A percentile compares a stretch with the other conserved stretches of the same genome.
Conservation (phyloP, 2,888 invertebrate genomes). For the Acanthoscelides obtectus region DNA sequence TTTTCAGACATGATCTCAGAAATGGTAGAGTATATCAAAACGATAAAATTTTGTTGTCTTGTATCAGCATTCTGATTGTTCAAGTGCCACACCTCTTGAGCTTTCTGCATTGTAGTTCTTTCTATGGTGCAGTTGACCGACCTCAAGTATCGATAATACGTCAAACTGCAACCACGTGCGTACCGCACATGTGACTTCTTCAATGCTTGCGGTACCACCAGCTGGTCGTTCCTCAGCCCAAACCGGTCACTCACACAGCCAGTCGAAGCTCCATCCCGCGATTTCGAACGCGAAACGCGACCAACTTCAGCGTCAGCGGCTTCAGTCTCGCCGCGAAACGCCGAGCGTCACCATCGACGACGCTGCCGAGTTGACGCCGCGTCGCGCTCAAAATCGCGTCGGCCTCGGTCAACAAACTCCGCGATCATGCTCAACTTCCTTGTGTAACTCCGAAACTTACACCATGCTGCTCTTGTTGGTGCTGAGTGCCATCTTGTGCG, state of each 20-base stretch:
- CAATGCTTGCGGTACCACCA: neutral
- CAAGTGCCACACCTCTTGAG: too few relatives aligned
- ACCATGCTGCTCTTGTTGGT: neutral
- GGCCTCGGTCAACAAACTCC: neutral
- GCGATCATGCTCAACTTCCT: neutral
- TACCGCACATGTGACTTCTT: neutral
- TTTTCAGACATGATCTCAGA: too few relatives aligned
- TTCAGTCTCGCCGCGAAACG: neutral
- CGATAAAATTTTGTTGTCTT: too few relatives aligned
- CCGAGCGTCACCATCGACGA: neutral
- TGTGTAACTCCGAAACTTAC: neutral
- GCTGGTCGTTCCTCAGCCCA: neutral
- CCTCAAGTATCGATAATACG: neutral
- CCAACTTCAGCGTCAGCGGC: neutral
- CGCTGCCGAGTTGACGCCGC: neutral
- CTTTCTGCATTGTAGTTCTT: neutral
- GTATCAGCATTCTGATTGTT: too few relatives aligned
- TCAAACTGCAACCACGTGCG: neutral
- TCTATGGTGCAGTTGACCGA: neutral
- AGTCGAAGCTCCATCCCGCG: neutral
- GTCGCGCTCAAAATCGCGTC: neutral
- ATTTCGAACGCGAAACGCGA: neutral
- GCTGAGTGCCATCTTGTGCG: neutral
- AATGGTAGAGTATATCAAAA: too few relatives aligned
- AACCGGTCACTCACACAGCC: neutral